Evolutionary conservation across 1,140 invertebrate genomes (phyloP).

Genomic region (Drosophila murphyi): DNA sequence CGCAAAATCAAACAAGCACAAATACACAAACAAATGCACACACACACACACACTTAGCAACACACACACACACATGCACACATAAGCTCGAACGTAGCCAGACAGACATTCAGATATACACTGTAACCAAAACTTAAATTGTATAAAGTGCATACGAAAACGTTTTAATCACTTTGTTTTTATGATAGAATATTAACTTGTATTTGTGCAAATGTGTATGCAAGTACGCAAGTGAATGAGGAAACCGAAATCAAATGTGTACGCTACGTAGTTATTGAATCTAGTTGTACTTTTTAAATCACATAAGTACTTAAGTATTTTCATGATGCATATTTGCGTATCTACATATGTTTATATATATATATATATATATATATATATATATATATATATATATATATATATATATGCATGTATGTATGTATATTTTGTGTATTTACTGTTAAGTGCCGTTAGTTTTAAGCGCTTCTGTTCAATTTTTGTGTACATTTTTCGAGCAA

Average conservation of each 20-base stretch:
- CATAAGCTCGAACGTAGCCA: constrained; percentile 4
- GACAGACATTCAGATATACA: constrained; percentile 28
- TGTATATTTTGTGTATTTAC: constrained; percentile 74
- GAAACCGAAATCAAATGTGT: constrained; percentile 61
- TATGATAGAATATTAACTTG: constrained; percentile 36
- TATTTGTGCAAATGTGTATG: constrained; percentile 27
- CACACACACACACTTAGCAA: constrained; percentile 1
- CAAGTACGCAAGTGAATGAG: constrained; percentile 14
- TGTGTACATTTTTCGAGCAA: constrained; percentile 47
- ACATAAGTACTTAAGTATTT: constrained; percentile 11
- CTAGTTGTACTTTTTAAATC: constrained; percentile 38
- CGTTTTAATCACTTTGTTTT: constrained; percentile 39
- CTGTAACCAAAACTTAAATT: constrained; percentile 42
- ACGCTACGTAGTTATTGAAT: constrained; percentile 44
- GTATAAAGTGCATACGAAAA: constrained; percentile 41
- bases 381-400: constrained; percentile 23
- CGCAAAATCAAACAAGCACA: constrained; percentile 24
- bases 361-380: constrained; percentile 25
- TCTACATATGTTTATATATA: constrained; percentile 30
- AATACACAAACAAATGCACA: constrained; percentile 8
- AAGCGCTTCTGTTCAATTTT: constrained; percentile 72
- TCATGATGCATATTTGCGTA: constrained; percentile 12
- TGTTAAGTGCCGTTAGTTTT: constrained; percentile 70
- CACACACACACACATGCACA: constrained; percentile 12
- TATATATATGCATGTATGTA: constrained; percentile 13